A percentile compares a stretch with the other conserved stretches of the same genome.
phyloP scores from a whole-genome alignment of 2,113 vertebrate genomes.

The Archilochus colubris region DNA sequence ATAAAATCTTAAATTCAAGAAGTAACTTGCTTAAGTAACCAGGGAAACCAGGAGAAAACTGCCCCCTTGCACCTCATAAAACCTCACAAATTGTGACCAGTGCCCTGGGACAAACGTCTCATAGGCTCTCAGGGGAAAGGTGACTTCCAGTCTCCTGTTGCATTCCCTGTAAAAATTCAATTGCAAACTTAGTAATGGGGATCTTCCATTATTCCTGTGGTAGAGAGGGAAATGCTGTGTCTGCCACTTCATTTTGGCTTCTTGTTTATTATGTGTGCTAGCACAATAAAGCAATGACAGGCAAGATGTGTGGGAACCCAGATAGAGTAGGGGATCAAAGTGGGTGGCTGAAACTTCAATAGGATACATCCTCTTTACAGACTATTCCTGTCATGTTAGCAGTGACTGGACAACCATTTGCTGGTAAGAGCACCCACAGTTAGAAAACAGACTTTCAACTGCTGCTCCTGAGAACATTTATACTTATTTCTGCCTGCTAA shows the following conservation, averaged over 20 bases:
- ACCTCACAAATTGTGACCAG: neutral
- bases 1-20: neutral
- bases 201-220: neutral
- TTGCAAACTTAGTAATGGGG: no score
- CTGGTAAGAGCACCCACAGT: neutral
- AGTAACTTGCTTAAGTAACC: neutral
- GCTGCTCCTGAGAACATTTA: neutral
- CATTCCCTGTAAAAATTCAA: neutral
- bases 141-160: neutral
- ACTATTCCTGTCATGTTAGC: conserved; percentile 31
- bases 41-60: neutral
- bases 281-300: neutral
- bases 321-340: neutral
- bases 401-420: neutral
- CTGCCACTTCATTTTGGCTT: neutral
- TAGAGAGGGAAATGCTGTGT: neutral
- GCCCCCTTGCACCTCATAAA: neutral
- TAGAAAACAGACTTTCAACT: neutral
- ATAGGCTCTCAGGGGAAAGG: neutral
- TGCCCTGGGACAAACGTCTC: neutral
- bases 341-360: conserved; percentile 1
- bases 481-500: neutral
- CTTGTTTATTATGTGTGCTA: neutral
- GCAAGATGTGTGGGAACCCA: conserved; percentile 1
- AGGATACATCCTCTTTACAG: conserved; percentile 10